Conservation (phyloP, 1,140 invertebrate genomes). For the Eciton burchellii region DNA sequence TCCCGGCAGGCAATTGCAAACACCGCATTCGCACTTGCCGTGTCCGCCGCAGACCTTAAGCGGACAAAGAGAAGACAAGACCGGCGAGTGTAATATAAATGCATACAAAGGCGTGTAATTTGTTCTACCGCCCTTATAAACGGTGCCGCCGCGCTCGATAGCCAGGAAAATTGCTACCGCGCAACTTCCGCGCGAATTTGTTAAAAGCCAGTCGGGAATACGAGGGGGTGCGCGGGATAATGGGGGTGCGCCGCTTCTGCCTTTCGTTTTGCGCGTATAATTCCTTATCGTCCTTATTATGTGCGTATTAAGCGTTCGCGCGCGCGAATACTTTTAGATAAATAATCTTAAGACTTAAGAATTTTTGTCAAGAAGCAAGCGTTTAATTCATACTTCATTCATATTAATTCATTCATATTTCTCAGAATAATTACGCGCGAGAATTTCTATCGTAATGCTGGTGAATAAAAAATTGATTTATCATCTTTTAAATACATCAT, state of each 20-base stretch:
- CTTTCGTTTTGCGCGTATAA: slow-evolving; percentile 9
- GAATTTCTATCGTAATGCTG: no score
- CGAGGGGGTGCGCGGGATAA: neutral
- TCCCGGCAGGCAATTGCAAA: slow-evolving; percentile 87
- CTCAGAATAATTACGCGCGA: no score
- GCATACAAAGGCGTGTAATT: slow-evolving; percentile 54
- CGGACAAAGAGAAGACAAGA: slow-evolving; percentile 42
- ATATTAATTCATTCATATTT: no score
- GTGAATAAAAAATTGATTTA: no score
- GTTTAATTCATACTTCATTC: no score
- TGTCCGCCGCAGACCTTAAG: slow-evolving; percentile 88
- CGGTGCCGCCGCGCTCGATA: slow-evolving; percentile 22
- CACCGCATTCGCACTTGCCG: slow-evolving; percentile 89
- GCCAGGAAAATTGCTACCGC: slow-evolving; percentile 45
- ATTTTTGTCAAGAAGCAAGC: no score
- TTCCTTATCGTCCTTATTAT: neutral
- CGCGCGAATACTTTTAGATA: neutral
- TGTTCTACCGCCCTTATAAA: slow-evolving; percentile 37
- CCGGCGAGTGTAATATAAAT: slow-evolving; percentile 46
- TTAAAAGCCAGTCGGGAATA: slow-evolving; percentile 24
- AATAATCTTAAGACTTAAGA: neutral
- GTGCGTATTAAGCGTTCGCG: neutral
- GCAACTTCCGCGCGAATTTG: slow-evolving; percentile 50
- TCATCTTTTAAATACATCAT: no score
- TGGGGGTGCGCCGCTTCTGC: neutral